Evolutionary conservation across 2,888 invertebrate species (phyloP).

Genomic region (Eupithecia inturbata): DNA sequence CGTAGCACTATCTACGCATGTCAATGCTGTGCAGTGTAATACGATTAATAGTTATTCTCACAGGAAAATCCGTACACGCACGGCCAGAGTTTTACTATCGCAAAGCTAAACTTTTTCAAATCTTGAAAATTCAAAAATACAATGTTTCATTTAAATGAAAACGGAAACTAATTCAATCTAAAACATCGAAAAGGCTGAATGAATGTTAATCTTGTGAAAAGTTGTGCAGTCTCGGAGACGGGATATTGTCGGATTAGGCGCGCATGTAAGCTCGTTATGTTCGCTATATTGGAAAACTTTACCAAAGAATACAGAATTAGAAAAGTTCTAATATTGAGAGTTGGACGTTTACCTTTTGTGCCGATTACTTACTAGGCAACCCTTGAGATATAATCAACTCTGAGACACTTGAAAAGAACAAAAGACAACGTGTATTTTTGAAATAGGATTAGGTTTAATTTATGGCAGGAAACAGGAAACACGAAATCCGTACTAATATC

Average conservation of each 20-base stretch:
- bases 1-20: not conserved
- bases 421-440: not conserved
- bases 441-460: too few species aligned
- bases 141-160: slow-evolving; percentile 16
- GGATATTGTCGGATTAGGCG: slow-evolving; percentile 61
- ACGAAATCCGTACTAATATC: too few species aligned
- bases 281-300: slow-evolving; percentile 75
- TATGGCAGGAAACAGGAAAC: too few species aligned
- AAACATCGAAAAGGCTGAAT: slow-evolving; percentile 44
- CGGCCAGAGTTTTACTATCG: not conserved
- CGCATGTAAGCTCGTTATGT: slow-evolving; percentile 70
- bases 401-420: not conserved
- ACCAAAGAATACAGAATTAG: slow-evolving; percentile 71
- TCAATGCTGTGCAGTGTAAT: not conserved
- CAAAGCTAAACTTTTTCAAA: not conserved
- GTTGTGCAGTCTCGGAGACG: slow-evolving; percentile 50
- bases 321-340: slow-evolving; percentile 66
- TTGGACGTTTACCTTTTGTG: slow-evolving; percentile 50
- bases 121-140: not conserved
- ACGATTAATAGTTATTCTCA: not conserved
- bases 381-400: not conserved
- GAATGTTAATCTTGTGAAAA: slow-evolving; percentile 57
- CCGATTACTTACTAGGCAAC: slow-evolving; percentile 33
- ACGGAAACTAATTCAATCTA: slow-evolving; percentile 8
- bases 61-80: not conserved